These are phyloP conservation scores for Torymus tubicola DNA, from an alignment of 2,888 invertebrate species.

Conservation along the genomic window DNA sequence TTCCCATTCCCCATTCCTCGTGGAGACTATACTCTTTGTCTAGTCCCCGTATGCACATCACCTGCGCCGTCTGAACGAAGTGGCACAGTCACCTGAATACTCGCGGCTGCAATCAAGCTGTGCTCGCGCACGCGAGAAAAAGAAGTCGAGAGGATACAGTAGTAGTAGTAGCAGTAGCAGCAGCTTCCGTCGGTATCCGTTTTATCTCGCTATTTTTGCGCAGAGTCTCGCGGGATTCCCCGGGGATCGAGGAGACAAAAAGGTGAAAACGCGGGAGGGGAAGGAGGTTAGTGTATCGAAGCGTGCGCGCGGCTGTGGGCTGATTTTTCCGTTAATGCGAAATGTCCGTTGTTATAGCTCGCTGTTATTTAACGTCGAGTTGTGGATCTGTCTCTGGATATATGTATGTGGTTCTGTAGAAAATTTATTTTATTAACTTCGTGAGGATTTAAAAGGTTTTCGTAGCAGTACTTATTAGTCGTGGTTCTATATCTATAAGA, in stretches of 20 bases:
- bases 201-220: slow-evolving; percentile 24
- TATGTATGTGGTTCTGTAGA: too few species aligned
- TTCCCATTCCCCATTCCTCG: slow-evolving; percentile 2
- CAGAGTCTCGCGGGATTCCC: not conserved
- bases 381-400: too few species aligned
- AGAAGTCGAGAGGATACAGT: slow-evolving; percentile 26
- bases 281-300: slow-evolving; percentile 61
- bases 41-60: slow-evolving; percentile 10
- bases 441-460: too few species aligned
- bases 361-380: too few species aligned
- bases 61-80: slow-evolving; percentile 60
- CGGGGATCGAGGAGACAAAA: slow-evolving; percentile 35
- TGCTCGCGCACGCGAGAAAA: not conserved
- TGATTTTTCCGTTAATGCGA: not conserved
- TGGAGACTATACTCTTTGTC: not conserved
- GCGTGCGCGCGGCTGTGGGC: not conserved
- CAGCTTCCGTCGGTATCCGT: not conserved
- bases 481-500: too few species aligned
- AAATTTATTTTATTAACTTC: too few species aligned
- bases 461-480: too few species aligned
- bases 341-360: not conserved
- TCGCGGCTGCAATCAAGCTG: slow-evolving; percentile 58
- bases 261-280: slow-evolving; percentile 25
- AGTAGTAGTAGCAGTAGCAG: not conserved
- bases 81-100: slow-evolving; percentile 74